A percentile compares a stretch with the other conserved stretches of the same genome.
Conservation (phyloP, 2,797 vertebrate genomes). For the Borostomias antarcticus region DNA sequence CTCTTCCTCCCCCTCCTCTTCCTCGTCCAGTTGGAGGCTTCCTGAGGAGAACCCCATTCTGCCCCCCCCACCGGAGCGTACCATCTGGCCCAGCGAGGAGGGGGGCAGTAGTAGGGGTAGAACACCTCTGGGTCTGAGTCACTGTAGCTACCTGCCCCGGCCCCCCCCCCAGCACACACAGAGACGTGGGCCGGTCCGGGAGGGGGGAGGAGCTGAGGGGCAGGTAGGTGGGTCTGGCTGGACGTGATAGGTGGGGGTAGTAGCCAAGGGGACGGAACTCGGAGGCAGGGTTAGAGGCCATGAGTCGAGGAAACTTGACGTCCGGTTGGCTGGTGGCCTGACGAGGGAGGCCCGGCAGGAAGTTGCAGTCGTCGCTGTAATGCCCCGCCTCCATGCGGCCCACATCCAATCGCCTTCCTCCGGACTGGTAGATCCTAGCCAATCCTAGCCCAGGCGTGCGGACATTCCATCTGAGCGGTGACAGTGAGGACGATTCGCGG, state of each 20-base stretch:
- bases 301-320: slow-evolving; percentile 81
- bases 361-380: slow-evolving; percentile 78
- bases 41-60: slow-evolving; percentile 89
- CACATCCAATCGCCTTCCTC: slow-evolving; percentile 53
- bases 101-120: slow-evolving; percentile 81
- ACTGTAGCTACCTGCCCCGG: slow-evolving; percentile 80
- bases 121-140: slow-evolving; percentile 90
- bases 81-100: slow-evolving; percentile 74
- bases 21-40: slow-evolving; percentile 90
- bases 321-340: slow-evolving; percentile 87
- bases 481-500: slow-evolving; percentile 47
- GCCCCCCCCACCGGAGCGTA: slow-evolving; percentile 72
- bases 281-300: slow-evolving; percentile 72
- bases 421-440: slow-evolving; percentile 54
- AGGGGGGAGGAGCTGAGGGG: slow-evolving; percentile 71
- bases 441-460: slow-evolving; percentile 51
- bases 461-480: slow-evolving; percentile 59
- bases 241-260: slow-evolving; percentile 82
- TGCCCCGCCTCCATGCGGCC: slow-evolving; percentile 71
- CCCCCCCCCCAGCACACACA: slow-evolving; percentile 67
- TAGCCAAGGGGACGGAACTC: slow-evolving; percentile 91
- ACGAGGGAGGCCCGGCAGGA: slow-evolving; percentile 79
- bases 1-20: slow-evolving; percentile 77
- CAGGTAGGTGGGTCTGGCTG: slow-evolving; percentile 76
- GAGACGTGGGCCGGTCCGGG: slow-evolving; percentile 61